A percentile compares a stretch with the other conserved stretches of the same genome.
These are phyloP conservation scores for Philotrypesis tridentata DNA, from an alignment of 1,140 invertebrate species.

Conservation along the genomic window DNA sequence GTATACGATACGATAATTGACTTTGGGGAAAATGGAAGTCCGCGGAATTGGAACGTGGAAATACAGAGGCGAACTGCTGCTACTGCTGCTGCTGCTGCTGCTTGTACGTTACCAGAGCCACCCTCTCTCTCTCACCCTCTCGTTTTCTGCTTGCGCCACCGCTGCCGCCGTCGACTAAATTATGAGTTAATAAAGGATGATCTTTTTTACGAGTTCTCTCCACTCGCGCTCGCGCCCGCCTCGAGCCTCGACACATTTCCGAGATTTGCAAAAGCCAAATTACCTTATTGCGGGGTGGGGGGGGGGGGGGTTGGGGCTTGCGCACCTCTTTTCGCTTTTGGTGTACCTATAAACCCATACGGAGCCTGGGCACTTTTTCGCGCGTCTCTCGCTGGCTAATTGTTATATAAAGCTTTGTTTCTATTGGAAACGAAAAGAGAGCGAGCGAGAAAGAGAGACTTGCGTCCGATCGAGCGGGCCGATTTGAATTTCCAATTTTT, in stretches of 20 bases:
- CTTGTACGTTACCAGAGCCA: background rate
- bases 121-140: constrained; percentile 17
- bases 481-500: no score
- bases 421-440: no score
- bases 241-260: constrained; percentile 30
- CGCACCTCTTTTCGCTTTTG: no score
- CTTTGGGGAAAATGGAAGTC: constrained; percentile 46
- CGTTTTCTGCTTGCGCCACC: background rate
- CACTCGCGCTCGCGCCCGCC: no score
- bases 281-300: constrained; percentile 49
- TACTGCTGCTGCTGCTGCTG: background rate
- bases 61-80: constrained; percentile 18
- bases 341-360: no score
- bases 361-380: no score
- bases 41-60: constrained; percentile 44
- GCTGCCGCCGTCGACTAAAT: background rate
- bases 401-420: no score
- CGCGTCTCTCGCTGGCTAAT: no score
- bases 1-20: constrained; percentile 50
- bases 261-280: constrained; percentile 35
- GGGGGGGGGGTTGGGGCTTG: no score
- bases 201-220: constrained; percentile 42
- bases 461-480: no score
- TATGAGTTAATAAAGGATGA: constrained; percentile 46
- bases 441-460: no score